A percentile compares a stretch with the other conserved stretches of the same genome.
These are phyloP conservation scores for Drosophila nebulosa DNA, from an alignment of 1,140 invertebrate species.

Conservation along the genomic window DNA sequence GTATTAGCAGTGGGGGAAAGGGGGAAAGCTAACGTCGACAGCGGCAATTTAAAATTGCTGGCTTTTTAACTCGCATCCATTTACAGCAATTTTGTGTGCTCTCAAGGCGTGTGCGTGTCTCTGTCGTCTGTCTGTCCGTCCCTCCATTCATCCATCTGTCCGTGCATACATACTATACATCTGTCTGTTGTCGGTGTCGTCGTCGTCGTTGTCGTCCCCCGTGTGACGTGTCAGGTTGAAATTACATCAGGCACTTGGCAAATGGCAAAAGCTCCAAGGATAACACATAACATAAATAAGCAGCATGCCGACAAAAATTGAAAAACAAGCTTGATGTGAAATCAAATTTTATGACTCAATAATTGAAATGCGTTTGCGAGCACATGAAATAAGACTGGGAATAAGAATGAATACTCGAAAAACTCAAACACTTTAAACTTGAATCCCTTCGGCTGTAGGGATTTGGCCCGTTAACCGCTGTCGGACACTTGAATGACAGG, in stretches of 20 bases:
- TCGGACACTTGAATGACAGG: constrained; percentile 1
- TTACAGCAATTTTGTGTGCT: constrained; percentile 73
- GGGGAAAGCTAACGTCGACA: constrained; percentile 47
- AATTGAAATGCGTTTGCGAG: constrained; percentile 64
- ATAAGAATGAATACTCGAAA: not conserved
- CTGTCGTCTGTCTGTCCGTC: not conserved
- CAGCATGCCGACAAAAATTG: constrained; percentile 49
- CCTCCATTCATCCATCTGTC: not conserved
- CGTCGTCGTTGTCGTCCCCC: constrained; percentile 26
- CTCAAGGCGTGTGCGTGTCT: constrained; percentile 34
- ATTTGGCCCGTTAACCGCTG: constrained; percentile 20
- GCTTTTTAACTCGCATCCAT: constrained; percentile 79
- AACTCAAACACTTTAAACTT: constrained; percentile 28
- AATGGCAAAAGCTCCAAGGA: constrained; percentile 55
- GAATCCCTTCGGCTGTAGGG: constrained; percentile 24
- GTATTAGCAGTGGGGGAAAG: no score
- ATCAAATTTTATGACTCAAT: constrained; percentile 78
- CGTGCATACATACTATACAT: not conserved
- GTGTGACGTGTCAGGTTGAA: constrained; percentile 74
- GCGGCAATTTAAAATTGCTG: constrained; percentile 77
- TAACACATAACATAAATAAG: constrained; percentile 68
- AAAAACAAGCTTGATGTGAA: constrained; percentile 57
- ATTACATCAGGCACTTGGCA: constrained; percentile 72
- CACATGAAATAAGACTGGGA: constrained; percentile 39
- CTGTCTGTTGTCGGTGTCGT: constrained; percentile 14